Percentiles rank a stretch among this genome's conserved stretches.
Evolutionary conservation across 2,888 invertebrate species (phyloP).

Genomic region (Esperia sulphurella): DNA sequence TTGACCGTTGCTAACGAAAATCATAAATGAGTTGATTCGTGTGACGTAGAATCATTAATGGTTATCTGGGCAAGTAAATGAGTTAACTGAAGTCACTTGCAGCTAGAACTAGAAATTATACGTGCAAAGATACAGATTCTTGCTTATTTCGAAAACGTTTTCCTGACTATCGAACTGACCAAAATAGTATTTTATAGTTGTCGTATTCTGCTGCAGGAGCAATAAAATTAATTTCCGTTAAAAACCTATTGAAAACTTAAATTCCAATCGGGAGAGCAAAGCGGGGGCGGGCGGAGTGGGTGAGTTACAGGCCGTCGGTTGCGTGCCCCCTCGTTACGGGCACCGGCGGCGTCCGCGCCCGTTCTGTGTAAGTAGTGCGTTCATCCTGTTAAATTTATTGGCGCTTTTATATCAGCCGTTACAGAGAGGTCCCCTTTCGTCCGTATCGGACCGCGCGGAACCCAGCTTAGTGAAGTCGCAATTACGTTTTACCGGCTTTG

Average conservation of each 20-base stretch:
- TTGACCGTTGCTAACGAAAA: no score
- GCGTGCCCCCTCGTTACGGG: constrained; percentile 67
- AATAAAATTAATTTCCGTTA: background rate
- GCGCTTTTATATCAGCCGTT: constrained; percentile 78
- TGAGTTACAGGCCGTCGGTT: constrained; percentile 47
- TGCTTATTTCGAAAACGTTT: no score
- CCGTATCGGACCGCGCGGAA: constrained; percentile 72
- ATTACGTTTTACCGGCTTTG: constrained; percentile 78
- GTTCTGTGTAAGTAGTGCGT: constrained; percentile 76
- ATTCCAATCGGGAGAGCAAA: background rate
- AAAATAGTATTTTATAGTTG: no score
- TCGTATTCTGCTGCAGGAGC: no score
- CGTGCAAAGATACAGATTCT: no score
- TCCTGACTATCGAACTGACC: no score
- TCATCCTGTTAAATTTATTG: constrained; percentile 79
- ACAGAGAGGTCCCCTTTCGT: constrained; percentile 74
- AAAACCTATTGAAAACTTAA: background rate
- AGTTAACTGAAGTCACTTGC: no score
- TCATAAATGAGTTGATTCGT: no score
- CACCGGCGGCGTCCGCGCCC: constrained; percentile 60
- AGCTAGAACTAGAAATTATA: no score
- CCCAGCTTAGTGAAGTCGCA: constrained; percentile 77
- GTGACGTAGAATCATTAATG: no score
- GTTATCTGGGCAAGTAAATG: no score
- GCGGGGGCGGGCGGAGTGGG: constrained; percentile 20